phyloP scores from a whole-genome alignment of 30 jellyfish, hydroid and myxozoan species.

The Pseudorhiza aurosa region DNA sequence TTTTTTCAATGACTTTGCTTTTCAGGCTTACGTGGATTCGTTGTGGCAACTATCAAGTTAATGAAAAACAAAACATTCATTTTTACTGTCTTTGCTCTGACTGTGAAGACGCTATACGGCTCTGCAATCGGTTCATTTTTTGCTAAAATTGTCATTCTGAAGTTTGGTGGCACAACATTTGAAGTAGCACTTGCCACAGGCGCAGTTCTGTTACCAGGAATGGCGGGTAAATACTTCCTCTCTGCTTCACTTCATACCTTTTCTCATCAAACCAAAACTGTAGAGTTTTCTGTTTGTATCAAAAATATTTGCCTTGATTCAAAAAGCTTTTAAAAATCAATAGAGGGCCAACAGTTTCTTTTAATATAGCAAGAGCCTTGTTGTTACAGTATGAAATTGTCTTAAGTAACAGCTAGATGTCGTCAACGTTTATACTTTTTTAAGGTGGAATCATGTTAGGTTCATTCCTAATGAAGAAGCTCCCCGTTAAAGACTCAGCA shows the following conservation, averaged over 20 bases:
- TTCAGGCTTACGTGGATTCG: conserved; percentile 61
- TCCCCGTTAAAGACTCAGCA: conserved; percentile 59
- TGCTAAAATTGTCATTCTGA: conserved; percentile 69
- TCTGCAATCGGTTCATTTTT: conserved; percentile 81
- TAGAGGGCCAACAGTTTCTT: too few relatives aligned
- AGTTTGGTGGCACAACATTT: conserved; percentile 74
- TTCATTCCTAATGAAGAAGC: conserved; percentile 73
- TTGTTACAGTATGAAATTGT: too few relatives aligned
- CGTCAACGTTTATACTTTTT: too few relatives aligned
- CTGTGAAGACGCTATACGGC: conserved; percentile 74
- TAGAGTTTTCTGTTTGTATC: too few relatives aligned
- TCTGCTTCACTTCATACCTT: too few relatives aligned
- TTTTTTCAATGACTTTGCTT: too few relatives aligned
- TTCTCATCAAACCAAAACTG: too few relatives aligned
- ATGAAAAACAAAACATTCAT: conserved; percentile 62
- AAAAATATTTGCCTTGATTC: too few relatives aligned
- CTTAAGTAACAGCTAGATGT: too few relatives aligned
- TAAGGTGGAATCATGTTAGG: conserved; percentile 92
- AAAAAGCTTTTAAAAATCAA: too few relatives aligned
- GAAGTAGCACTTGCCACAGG: conserved; percentile 78
- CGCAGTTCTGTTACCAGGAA: conserved; percentile 77
- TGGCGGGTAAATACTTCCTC: conserved; percentile 85
- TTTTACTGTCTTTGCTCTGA: conserved; percentile 68
- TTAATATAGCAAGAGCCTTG: too few relatives aligned
- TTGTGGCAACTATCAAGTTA: conserved; percentile 44